Evolutionary conservation across 2,113 vertebrate genomes (phyloP), one percentile per base, ranked within the genome.

Genomic region (Leiothrix lutea): DNA sequence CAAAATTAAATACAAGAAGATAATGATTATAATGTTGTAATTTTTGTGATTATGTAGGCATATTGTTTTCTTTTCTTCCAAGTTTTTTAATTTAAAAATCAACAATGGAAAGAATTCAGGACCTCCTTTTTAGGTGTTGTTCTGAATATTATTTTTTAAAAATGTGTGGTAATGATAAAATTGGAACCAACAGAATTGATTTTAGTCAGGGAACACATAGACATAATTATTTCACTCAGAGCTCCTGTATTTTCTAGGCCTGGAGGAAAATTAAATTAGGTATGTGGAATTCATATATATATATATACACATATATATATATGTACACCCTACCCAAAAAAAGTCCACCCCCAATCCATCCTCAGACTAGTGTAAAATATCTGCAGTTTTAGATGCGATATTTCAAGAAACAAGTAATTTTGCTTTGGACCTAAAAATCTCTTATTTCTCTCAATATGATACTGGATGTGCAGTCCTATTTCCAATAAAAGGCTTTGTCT

Each of bases 1-100:
- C 53, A 86, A 56, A 92, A 93, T 95, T 96, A 96, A 96, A 89
- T 85, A 94, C 24, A 89, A 84, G 20, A 23, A 79, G 64, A 64
- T 77, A 90, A 90, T 51, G 28, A 61, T 62, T 58, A 31, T 26
- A 65, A 2, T 53, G 29, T 23, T 86, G 51, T 45, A 67, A 74
- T 8, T 75, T 90, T 57, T 74, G 21, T 70, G 44, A 73, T 67
- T 79, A 62, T 62, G 25, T 36, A 72, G 23, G 11, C 70, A 25
- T 44, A 75, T 66, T 48, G 8, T 17, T 77, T 94, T 45, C 8
- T 83, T 92, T 81, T 70, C 31, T 81, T 77, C 5, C 5, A 47
- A 42, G 26, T 26, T 58, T 89, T 78, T 33, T 1, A 66, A 54
- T 90, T 79, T 58, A 86, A 88, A 88, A 87, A 58, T 72, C 11